Conservation (phyloP, 2,113 vertebrate genomes). For the Nasalis larvatus region DNA sequence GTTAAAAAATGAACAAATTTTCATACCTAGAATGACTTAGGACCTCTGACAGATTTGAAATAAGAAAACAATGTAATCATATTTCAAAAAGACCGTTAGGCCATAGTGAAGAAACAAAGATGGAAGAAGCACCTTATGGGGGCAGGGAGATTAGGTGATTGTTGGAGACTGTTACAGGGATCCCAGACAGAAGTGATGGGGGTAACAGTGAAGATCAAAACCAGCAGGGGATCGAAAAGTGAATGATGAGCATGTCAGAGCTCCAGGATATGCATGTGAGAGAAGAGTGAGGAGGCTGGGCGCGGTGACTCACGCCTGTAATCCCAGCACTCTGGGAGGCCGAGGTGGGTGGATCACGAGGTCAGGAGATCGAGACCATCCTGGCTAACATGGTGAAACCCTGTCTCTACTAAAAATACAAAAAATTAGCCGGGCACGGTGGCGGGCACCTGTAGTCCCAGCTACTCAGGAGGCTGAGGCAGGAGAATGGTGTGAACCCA, state of each 20-base stretch:
- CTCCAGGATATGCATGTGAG: not conserved
- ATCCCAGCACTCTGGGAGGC: no score
- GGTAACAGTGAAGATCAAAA: not conserved
- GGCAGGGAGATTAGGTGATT: no score
- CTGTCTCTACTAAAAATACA: no score
- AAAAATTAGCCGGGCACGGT: no score
- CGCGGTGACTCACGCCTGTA: no score
- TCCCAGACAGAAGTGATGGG: not conserved
- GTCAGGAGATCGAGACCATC: no score
- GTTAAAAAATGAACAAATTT: not conserved
- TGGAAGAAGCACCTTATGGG: not conserved
- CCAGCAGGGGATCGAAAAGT: not conserved
- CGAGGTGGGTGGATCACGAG: no score
- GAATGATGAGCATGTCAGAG: not conserved
- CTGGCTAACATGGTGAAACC: no score
- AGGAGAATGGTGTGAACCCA: no score
- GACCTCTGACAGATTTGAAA: not conserved
- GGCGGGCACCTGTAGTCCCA: no score
- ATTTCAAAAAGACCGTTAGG: not conserved
- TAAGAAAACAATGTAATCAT: not conserved
- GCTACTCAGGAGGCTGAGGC: no score
- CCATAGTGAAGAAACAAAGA: not conserved
- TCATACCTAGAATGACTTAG: not conserved
- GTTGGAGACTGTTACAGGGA: not conserved
- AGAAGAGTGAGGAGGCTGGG: not conserved